Conservation (phyloP, 2,797 vertebrate species). For the Gobio occitaniae region DNA sequence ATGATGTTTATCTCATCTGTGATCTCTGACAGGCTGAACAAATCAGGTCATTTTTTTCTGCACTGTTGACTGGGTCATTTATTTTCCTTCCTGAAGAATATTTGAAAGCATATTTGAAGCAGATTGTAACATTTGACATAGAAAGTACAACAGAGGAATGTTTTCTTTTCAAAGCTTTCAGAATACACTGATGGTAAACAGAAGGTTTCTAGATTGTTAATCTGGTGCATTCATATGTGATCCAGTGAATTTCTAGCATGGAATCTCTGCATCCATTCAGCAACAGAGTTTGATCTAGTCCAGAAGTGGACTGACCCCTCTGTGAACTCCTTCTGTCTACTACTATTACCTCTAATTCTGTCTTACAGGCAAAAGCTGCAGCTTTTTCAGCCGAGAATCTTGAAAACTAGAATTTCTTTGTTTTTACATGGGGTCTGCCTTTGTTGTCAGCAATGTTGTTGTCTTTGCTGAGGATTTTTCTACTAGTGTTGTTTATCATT, state of each 20-base stretch:
- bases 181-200: not conserved
- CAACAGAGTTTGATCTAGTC: constrained; percentile 23
- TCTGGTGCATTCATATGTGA: not conserved
- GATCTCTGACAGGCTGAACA: constrained; percentile 24
- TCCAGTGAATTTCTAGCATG: not conserved
- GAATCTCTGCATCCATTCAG: not conserved
- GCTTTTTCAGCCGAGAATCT: constrained; percentile 7
- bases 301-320: constrained; percentile 22
- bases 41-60: constrained; percentile 29
- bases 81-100: not conserved
- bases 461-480: not conserved
- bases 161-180: not conserved
- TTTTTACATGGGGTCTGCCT: not conserved
- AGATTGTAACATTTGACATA: not conserved
- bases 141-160: not conserved
- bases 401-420: constrained; percentile 15
- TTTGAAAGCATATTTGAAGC: not conserved
- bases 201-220: not conserved
- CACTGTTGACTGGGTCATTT: not conserved
- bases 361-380: constrained; percentile 12
- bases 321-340: constrained; percentile 21
- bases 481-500: not conserved
- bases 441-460: not conserved
- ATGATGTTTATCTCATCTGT: constrained; percentile 26
- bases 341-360: constrained; percentile 28